Base-by-base conservation (phyloP, 2,888 invertebrate genomes). In the Pammene aurita region DNA sequence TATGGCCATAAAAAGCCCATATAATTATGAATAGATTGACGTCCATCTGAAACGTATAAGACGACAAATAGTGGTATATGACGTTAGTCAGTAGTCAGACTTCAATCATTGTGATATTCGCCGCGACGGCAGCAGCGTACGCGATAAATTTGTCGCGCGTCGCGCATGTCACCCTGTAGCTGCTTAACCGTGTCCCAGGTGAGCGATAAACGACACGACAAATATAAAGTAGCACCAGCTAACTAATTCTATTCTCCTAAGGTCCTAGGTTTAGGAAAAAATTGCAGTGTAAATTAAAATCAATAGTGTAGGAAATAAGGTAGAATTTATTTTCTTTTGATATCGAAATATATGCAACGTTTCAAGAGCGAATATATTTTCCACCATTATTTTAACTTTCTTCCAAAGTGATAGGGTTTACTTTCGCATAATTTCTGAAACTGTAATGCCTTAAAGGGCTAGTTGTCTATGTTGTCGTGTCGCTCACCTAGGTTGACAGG, bases 91-190 rank as follows among this genome's bases (percentile, higher is more conserved):
- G 76, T 81, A 74, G 75, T 79, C 72, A 61, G 75, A 80, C 78
- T 80, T 79, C 78, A 80, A 76, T 79, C 71, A 77, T 78, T 83
- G 84, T 83, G 83, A 84, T 84, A 83, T 80, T 80, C 76, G 70
- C 74, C 77, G 80, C 79, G 78, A 62, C 42, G 18, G 38, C 52
- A 77, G 80, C 79, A 78, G 67, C n/a, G 50, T n/a, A 44, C 1
- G 50, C 18, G 50, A 50, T 13, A 34, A 18, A 9, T 26, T 10
- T 54, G 34, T 54, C 54, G 13, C 54, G 54, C 7, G 34, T 34
- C 54, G 34, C 34, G n/a, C 9, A 4, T 50, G 48, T 48, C 48
- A 14, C 16, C 9, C 46, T 9, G n/a, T 14, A 46, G 44, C 35
- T 35, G 55, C 16, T 26, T 18, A 18, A 34, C n/a, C 34, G 34